Evolutionary conservation across 2,888 invertebrate species (phyloP).

Genomic region (Drosophila maculinotata): DNA sequence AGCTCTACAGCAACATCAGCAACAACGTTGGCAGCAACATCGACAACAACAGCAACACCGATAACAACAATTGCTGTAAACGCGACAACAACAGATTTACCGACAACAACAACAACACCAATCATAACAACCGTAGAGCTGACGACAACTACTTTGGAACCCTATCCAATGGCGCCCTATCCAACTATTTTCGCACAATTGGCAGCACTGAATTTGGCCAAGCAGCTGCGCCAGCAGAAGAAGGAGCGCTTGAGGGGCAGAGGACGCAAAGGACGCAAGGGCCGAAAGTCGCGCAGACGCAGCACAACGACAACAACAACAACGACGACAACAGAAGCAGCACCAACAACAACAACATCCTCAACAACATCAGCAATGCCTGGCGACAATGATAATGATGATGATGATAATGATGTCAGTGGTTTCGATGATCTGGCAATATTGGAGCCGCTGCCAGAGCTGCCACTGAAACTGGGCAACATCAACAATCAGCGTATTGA

Average conservation of each 20-base stretch:
- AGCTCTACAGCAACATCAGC: slow-evolving; percentile 8
- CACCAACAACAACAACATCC: slow-evolving; percentile 17
- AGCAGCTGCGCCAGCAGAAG: slow-evolving; percentile 13
- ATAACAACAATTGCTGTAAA: slow-evolving; percentile 8
- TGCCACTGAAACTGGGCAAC: slow-evolving; percentile 62
- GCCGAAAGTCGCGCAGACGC: slow-evolving; percentile 55
- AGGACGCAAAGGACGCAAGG: slow-evolving; percentile 57
- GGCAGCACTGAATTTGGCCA: slow-evolving; percentile 11
- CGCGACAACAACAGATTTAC: not conserved
- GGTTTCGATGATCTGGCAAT: slow-evolving; percentile 14
- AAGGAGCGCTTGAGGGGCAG: slow-evolving; percentile 44
- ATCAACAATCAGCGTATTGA: slow-evolving; percentile 60
- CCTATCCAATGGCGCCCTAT: slow-evolving; percentile 54
- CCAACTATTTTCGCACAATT: slow-evolving; percentile 39
- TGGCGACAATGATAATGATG: not conserved
- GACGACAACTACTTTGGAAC: slow-evolving; percentile 35
- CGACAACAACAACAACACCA: slow-evolving; percentile 30
- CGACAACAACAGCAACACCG: not conserved
- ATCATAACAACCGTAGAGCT: not conserved
- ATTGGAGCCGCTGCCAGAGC: slow-evolving; percentile 58
- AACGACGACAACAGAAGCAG: slow-evolving; percentile 12
- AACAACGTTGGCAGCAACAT: not conserved
- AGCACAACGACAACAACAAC: slow-evolving; percentile 37
- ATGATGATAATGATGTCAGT: slow-evolving; percentile 1
- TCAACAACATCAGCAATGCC: slow-evolving; percentile 27